Evolutionary conservation across 2,113 vertebrate genomes (phyloP), one percentile per base, ranked within the genome.

Genomic region (Chaetodon trifascialis): DNA sequence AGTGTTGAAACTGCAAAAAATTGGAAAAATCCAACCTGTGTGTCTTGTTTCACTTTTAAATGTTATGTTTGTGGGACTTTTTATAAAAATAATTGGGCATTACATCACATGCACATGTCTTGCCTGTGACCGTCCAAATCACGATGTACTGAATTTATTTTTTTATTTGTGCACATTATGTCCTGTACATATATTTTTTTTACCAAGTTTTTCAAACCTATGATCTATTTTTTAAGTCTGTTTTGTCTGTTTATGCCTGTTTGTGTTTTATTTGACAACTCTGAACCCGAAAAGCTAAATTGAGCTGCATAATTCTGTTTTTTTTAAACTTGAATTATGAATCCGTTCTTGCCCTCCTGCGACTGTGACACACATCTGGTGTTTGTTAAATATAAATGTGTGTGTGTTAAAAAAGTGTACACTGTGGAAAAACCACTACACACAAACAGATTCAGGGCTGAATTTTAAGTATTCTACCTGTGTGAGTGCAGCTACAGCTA

Each of bases 1-100:
- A 84, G 66, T 85, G 73, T 90, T 72, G 42, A 76, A 79, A 80
- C 88, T 86, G 89, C 83, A 81, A 83, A 74, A 51, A 52, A 54
- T n/a, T 30, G 69, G 60, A 75, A 83, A 68, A 81, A 76, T 82
- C 40, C 23, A 77, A 72, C 72, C 15, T 54, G 65, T 84, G 21
- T 83, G n/a, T 84, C 15, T 82, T 60, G 74, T 88, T 91, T 86
- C 73, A 79, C 40, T 87, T 89, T 79, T 59, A 62, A 34, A 73
- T 64, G 17, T 52, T 56, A 34, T 51, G 71, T 67, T 73, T 75
- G 12, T 71, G 59, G 69, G 56, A 83, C 16, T 84, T 88, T 86
- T 76, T 73, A 36, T 54, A 19, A 46, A 30, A 75, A 86, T 8
- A 62, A 64, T 70, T 36, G 65, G 63, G 55, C 64, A 83, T 83